These are phyloP conservation scores for Strigops habroptila DNA, from an alignment of 2,113 vertebrate genomes.

Conservation along the genomic window DNA sequence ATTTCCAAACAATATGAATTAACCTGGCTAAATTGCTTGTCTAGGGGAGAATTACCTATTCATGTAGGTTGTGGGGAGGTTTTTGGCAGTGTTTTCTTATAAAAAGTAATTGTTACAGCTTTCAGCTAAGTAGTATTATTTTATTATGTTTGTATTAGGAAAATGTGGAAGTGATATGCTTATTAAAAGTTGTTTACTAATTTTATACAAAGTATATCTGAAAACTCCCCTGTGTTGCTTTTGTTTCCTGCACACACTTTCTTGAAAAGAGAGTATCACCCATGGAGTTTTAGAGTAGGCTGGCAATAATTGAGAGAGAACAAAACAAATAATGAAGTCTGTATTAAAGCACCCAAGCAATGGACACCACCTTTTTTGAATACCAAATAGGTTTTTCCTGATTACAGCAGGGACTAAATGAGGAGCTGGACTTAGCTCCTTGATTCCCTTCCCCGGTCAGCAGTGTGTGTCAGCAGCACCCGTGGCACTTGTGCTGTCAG, in stretches of 20 bases:
- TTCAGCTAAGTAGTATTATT: background rate
- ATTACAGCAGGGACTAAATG: background rate
- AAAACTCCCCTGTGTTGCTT: background rate
- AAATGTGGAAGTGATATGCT: background rate
- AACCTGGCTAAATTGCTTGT: background rate
- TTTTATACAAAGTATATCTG: background rate
- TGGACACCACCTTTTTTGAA: background rate
- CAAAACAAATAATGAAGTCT: background rate
- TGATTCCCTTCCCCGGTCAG: background rate
- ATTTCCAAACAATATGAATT: background rate
- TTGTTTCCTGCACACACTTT: background rate
- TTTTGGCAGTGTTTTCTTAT: background rate
- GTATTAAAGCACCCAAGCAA: background rate
- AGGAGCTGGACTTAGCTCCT: background rate
- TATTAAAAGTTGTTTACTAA: background rate
- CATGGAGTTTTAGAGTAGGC: background rate
- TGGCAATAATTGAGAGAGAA: background rate
- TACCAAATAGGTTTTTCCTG: background rate
- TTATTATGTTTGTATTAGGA: background rate
- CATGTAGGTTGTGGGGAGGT: background rate
- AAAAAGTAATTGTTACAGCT: background rate
- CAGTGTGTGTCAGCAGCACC: background rate
- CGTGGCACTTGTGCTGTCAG: background rate
- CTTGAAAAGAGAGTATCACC: background rate
- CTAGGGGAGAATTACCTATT: background rate